Percentiles rank a stretch among this genome's conserved stretches.
Conservation (phyloP, 2,113 vertebrate species). For the Megaceryle maxima region DNA sequence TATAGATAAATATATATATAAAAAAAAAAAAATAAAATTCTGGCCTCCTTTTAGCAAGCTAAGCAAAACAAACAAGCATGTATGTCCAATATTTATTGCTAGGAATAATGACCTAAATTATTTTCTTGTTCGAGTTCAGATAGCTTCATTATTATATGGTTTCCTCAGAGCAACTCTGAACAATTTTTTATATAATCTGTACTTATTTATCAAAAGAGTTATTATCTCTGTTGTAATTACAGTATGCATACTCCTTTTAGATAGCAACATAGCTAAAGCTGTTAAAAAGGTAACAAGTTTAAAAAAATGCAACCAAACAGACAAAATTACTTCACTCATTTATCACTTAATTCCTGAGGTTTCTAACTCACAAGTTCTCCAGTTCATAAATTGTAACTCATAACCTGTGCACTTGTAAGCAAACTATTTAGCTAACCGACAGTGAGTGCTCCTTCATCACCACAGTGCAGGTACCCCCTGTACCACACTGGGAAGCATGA, state of each 20-base stretch:
- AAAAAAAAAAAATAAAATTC: neutral
- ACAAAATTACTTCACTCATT: neutral
- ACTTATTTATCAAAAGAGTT: slow-evolving; percentile 2
- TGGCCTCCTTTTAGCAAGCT: neutral
- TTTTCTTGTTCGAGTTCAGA: slow-evolving; percentile 33
- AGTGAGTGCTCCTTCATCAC: neutral
- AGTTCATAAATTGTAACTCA: neutral
- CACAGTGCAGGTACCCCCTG: neutral
- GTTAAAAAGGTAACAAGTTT: neutral
- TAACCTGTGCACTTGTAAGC: neutral
- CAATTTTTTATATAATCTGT: neutral
- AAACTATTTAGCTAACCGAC: neutral
- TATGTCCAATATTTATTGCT: neutral
- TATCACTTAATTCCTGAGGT: neutral
- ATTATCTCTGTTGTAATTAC: neutral
- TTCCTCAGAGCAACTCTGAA: neutral
- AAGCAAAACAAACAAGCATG: neutral
- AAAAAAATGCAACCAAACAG: neutral
- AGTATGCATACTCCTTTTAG: neutral
- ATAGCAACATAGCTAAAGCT: neutral
- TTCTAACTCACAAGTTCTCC: neutral
- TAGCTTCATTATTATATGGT: slow-evolving; percentile 1
- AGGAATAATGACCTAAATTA: slow-evolving; percentile 21
- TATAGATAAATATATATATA: neutral
- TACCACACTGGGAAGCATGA: accelerated